Evolutionary conservation across 1,140 invertebrate species (phyloP).

Genomic region (Octopus sinensis): DNA sequence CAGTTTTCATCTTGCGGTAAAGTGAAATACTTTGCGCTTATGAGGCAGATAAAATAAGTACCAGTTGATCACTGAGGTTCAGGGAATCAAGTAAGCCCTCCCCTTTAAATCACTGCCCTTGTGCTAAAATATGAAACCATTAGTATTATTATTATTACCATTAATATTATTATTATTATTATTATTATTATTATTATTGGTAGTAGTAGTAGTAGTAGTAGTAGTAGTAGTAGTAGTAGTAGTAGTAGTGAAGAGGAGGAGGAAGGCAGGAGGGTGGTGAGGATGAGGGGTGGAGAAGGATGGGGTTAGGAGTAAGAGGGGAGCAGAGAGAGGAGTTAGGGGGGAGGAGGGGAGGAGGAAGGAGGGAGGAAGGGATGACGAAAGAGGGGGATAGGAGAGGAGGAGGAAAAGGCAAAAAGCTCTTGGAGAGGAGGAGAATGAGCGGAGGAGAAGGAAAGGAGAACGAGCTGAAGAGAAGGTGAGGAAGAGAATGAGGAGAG

Average conservation of each 20-base stretch:
- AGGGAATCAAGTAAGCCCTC: too few relatives aligned
- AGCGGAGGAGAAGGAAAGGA: not conserved
- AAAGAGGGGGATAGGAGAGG: not conserved
- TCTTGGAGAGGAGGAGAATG: not conserved
- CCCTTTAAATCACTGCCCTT: too few relatives aligned
- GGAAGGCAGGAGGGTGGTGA: constrained; percentile 22
- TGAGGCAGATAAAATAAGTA: too few relatives aligned
- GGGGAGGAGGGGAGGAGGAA: constrained; percentile 1
- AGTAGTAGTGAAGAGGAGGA: constrained; percentile 6
- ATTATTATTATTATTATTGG: too few relatives aligned
- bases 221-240: constrained; percentile 8
- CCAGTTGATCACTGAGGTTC: too few relatives aligned
- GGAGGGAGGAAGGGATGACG: too few relatives aligned
- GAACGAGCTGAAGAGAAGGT: too few relatives aligned
- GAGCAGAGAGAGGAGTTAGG: constrained; percentile 3
- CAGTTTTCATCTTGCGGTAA: too few relatives aligned
- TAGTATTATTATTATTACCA: too few relatives aligned
- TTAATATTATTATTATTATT: too few relatives aligned
- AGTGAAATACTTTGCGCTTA: too few relatives aligned
- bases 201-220: constrained; percentile 11
- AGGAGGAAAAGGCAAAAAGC: not conserved
- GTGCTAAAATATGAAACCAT: too few relatives aligned
- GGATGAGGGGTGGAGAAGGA: constrained; percentile 16
- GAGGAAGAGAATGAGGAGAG: not conserved
- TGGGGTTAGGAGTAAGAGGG: not conserved